Evolutionary conservation across 2,888 invertebrate species (phyloP), one percentile per base, ranked within the genome.

Genomic region (Salpingus planirostris): DNA sequence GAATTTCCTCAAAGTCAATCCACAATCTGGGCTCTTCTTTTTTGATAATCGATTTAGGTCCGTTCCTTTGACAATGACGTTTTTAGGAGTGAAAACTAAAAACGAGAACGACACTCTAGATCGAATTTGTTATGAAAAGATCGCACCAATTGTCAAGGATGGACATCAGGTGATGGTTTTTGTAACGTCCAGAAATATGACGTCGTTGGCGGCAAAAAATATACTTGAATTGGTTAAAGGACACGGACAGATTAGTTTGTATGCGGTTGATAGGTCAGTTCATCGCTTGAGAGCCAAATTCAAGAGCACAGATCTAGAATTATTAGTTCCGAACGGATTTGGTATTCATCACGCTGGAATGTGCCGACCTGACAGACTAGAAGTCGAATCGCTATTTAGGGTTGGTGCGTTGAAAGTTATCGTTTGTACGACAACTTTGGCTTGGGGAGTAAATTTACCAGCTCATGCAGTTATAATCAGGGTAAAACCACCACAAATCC

Each of bases 371-470:
- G 58, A 57, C 30, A 41, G 58, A 31, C 38, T 57, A 18, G 58
- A 57, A 44, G 52, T 58, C 3, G 97, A 98, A 63, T 86, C 84
- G 59, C 83, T 85, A 52, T 98, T 98, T 59, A 67, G 81, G 0
- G 84, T 85, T 33, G 96, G 96, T 0, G 74, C 81, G 42, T 79
- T 93, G 37, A 87, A 82, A 58, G 91, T 87, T 1, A 68, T 99
- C 2, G 87, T 93, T 5, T 97, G 97, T 60, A 99, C 98, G 0
- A 89, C 98, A 0, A 99, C 98, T 0, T 69, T 99, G 15, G 98
- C 98, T 13, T 99, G 98, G 98, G 98, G 98, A 48, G 97, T 99
- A 3, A 99, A 99, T 68, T 71, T 99, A 43, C 98, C 98, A 0
- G 98, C 98, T 0, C 96, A 97, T 62, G 96, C 92, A 15, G 97